Evolutionary conservation across 2,888 invertebrate genomes (phyloP).

Genomic region (Dasysyrphus tricinctus): DNA sequence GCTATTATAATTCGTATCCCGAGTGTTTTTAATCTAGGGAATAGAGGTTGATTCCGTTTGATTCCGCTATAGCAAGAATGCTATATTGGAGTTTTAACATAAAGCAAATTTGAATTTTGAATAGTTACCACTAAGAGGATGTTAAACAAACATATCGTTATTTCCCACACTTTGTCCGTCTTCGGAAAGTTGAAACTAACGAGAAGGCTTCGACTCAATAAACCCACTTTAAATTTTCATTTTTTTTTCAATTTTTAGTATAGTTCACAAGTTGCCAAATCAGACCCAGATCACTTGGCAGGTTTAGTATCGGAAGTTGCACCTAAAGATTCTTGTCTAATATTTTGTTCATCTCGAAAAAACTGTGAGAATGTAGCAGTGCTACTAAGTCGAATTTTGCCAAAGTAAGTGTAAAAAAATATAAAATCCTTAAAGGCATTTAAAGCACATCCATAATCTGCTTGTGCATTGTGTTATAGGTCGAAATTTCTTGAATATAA

Average conservation of each 20-base stretch:
- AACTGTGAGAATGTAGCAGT: slow-evolving; percentile 96
- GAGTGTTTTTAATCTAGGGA: too few relatives aligned
- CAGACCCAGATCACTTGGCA: slow-evolving; percentile 92
- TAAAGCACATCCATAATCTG: background rate
- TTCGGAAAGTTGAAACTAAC: too few relatives aligned
- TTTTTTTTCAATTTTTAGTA: slow-evolving; percentile 84
- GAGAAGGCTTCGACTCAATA: too few relatives aligned
- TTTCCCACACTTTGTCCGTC: too few relatives aligned
- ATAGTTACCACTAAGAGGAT: too few relatives aligned
- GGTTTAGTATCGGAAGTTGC: slow-evolving; percentile 92
- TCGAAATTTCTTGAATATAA: slow-evolving; percentile 86
- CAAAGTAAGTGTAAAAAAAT: slow-evolving; percentile 76
- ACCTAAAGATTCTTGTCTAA: slow-evolving; percentile 91
- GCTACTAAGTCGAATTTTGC: slow-evolving; percentile 88
- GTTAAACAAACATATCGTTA: too few relatives aligned
- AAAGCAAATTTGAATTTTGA: too few relatives aligned
- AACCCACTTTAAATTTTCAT: too few relatives aligned
- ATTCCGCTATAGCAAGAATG: too few relatives aligned
- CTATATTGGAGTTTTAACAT: too few relatives aligned
- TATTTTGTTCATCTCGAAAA: slow-evolving; percentile 96
- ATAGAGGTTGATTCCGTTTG: too few relatives aligned
- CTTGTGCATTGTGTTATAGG: slow-evolving; percentile 57
- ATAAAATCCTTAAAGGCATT: background rate
- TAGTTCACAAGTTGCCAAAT: slow-evolving; percentile 84
- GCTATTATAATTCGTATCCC: too few relatives aligned